A percentile compares a stretch with the other conserved stretches of the same genome.
phyloP scores from a whole-genome alignment of 1,140 invertebrate genomes.

The Macrocentrus cingulum region DNA sequence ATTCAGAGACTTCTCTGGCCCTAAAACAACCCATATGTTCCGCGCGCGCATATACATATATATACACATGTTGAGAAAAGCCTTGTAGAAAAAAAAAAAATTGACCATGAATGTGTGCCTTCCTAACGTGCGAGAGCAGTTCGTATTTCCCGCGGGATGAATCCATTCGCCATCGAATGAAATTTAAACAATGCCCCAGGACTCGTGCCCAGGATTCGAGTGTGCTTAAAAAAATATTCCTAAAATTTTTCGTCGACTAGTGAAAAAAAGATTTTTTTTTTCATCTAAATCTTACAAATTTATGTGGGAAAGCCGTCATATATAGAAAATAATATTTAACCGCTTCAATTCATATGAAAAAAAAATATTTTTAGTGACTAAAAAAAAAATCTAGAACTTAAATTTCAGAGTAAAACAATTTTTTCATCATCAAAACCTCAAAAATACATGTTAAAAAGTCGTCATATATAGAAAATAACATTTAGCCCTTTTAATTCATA shows the following conservation, averaged over 20 bases:
- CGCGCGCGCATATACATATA: constrained; percentile 22
- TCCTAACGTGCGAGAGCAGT: constrained; percentile 34
- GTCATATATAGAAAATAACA: too few species aligned
- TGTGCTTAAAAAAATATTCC: neutral
- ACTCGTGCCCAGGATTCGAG: neutral
- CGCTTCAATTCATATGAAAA: too few species aligned
- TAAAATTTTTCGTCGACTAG: neutral
- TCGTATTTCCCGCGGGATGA: constrained; percentile 48
- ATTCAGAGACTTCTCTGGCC: constrained; percentile 43
- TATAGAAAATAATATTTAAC: too few species aligned
- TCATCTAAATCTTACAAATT: too few species aligned
- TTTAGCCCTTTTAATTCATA: too few species aligned
- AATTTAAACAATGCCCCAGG: constrained; percentile 44
- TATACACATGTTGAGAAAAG: constrained; percentile 21
- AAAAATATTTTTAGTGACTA: too few species aligned
- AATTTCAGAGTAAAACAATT: too few species aligned
- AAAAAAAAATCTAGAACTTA: too few species aligned
- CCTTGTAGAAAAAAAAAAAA: constrained; percentile 39
- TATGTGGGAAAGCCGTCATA: neutral
- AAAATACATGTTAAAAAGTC: too few species aligned
- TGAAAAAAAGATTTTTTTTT: too few species aligned
- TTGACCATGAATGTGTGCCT: constrained; percentile 50
- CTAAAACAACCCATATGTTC: too few species aligned
- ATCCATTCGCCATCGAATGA: constrained; percentile 37
- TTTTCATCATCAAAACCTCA: too few species aligned